Percentiles rank a stretch among this genome's conserved stretches.
These are phyloP conservation scores for Brachionus rotundiformis DNA, from an alignment of 1,140 invertebrate genomes.

Conservation along the genomic window DNA sequence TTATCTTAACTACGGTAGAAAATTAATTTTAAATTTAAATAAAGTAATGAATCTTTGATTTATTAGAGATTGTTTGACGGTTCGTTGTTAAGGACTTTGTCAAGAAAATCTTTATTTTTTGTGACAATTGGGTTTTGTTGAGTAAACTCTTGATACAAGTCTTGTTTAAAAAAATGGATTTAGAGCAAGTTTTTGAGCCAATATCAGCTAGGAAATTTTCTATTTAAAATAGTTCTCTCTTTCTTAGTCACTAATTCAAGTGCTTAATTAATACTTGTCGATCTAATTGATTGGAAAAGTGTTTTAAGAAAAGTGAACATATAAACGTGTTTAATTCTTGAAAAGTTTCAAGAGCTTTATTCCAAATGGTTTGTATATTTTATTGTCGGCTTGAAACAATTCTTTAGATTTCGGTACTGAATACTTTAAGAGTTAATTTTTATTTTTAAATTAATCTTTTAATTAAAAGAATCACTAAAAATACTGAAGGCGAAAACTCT, in stretches of 20 bases:
- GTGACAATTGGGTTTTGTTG: constrained; percentile 1
- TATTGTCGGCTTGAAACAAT: constrained; percentile 3
- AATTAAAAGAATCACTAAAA: background rate
- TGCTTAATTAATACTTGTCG: constrained; percentile 43
- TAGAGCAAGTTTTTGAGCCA: background rate
- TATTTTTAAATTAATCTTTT: background rate
- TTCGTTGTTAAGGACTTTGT: constrained; percentile 38
- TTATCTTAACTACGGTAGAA: constrained; percentile 38
- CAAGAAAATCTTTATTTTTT: background rate
- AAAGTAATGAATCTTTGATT: constrained; percentile 41
- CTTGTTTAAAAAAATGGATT: background rate
- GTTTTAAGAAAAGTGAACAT: background rate
- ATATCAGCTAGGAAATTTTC: background rate
- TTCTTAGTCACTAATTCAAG: constrained; percentile 12
- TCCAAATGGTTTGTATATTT: constrained; percentile 31
- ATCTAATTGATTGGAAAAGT: constrained; percentile 3
- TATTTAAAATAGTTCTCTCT: background rate
- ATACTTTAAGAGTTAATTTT: background rate
- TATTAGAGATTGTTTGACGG: constrained; percentile 25
- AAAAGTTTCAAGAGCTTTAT: constrained; percentile 1
- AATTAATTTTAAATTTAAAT: constrained; percentile 43
- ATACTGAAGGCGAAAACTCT: background rate
- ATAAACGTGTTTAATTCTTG: background rate
- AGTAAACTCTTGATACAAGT: background rate
- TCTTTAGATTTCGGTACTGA: constrained; percentile 1